phyloP scores from a whole-genome alignment of 1,140 invertebrate genomes.

The Aethina tumida region DNA sequence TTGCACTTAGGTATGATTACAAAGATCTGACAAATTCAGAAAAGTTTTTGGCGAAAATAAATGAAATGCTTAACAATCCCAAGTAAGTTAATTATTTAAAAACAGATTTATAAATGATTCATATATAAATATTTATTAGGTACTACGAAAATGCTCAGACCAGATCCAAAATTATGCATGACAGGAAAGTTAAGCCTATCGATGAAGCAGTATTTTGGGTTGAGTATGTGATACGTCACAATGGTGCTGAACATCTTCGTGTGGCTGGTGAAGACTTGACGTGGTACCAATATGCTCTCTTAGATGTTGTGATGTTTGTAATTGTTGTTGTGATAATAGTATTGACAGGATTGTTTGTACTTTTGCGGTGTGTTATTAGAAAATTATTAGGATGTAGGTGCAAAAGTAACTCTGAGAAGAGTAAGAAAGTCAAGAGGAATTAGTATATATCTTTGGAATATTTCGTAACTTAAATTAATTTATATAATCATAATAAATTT shows the following conservation, averaged over 20 bases:
- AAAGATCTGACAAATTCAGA: too few relatives aligned
- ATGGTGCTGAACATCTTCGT: slow-evolving; percentile 40
- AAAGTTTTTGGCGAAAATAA: slow-evolving; percentile 10
- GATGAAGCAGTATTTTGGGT: slow-evolving; percentile 57
- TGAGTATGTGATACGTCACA: slow-evolving; percentile 56
- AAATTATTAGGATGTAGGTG: too few relatives aligned
- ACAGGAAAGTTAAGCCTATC: slow-evolving; percentile 42
- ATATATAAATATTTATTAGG: slow-evolving; percentile 15
- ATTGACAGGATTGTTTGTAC: too few relatives aligned
- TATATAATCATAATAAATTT: too few relatives aligned
- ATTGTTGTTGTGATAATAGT: slow-evolving; percentile 7
- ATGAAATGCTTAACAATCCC: slow-evolving; percentile 13
- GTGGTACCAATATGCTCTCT: slow-evolving; percentile 24
- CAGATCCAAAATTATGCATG: slow-evolving; percentile 42
- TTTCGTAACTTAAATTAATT: too few relatives aligned
- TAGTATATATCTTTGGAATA: too few relatives aligned
- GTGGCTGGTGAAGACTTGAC: slow-evolving; percentile 16
- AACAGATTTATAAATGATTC: slow-evolving; percentile 1
- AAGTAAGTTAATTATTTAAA: slow-evolving; percentile 11
- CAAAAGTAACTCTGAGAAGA: too few relatives aligned
- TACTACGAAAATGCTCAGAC: slow-evolving; percentile 33
- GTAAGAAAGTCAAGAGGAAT: too few relatives aligned
- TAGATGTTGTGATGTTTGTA: slow-evolving; percentile 14
- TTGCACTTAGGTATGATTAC: background rate
- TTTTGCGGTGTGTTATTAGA: too few relatives aligned